Evolutionary conservation across 2,797 vertebrate genomes (phyloP).

Genomic region (Arremon brunneinucha): DNA sequence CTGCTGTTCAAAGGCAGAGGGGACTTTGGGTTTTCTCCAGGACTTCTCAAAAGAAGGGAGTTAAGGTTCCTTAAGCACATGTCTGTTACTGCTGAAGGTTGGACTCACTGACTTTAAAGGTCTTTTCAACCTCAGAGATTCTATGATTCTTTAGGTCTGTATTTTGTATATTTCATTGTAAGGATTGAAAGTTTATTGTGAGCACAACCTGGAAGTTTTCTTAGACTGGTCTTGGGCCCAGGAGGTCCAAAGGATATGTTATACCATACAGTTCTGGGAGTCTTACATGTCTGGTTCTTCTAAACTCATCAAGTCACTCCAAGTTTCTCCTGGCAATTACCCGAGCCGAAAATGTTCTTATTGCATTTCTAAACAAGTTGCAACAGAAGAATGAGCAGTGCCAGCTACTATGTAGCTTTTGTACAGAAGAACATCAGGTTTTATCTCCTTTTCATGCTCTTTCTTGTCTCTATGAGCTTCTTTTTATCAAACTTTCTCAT

Average conservation of each 20-base stretch:
- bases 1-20: neutral
- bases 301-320: neutral
- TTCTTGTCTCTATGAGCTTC: neutral
- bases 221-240: neutral
- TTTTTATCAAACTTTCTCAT: neutral
- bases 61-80: accelerated
- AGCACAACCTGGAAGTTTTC: neutral
- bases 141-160: neutral
- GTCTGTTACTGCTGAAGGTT: neutral
- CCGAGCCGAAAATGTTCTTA: neutral
- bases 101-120: neutral
- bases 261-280: neutral
- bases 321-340: neutral
- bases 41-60: neutral
- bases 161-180: neutral
- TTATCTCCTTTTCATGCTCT: neutral
- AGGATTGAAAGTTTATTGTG: neutral
- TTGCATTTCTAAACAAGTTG: neutral
- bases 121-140: neutral
- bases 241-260: neutral
- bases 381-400: neutral
- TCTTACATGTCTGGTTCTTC: neutral
- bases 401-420: neutral
- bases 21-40: neutral
- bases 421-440: neutral